Evolutionary conservation across 2,113 vertebrate species (phyloP), one percentile per base, ranked within the genome.

Genomic region (Charadrius vociferus): DNA sequence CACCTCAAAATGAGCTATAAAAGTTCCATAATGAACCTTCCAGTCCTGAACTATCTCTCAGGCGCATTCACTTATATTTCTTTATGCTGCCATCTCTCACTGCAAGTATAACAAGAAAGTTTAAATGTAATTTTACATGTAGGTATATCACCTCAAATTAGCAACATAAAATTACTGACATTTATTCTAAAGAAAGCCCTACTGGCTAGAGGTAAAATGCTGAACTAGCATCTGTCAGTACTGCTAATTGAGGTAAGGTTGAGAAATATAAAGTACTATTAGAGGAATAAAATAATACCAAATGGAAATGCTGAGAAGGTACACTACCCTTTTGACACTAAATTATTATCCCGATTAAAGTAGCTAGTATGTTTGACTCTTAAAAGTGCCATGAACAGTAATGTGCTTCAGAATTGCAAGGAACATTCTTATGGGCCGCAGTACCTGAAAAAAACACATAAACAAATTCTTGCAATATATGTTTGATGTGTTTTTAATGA

Each of bases 201-300:
- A 52, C 90, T 95, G 93, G 86, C 94, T 95, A 77, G 95, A 86
- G 92, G 91, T 96, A 97, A 97, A 97, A 95, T 79, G 96, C 96
- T 98, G 97, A 98, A 97, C 91, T 97, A 98, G 97, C 96, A 97
- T 97, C 97, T 98, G 97, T 94, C 96, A 96, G 89, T 94, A 94
- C 74, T 86, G 86, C 95, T 98, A 98, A 98, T 93, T 98, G 96
- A 97, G 88, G 89, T 88, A 97, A 97, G 95, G 95, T 55, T 97
- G 94, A 72, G 94, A 96, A 96, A 94, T 96, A 90, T 94, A 97
- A 97, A 97, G 93, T 94, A 93, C 81, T 97, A 94, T 95, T 97
- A 96, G 96, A 97, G 74, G 90, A 97, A 49, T 97, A 97, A 97
- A 97, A 98, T 94, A 96, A 94, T 96, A 91, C 95, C 89, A 96